These are phyloP conservation scores for Eugnorisma glareosa DNA, from an alignment of 2,888 invertebrate species.

Conservation along the genomic window DNA sequence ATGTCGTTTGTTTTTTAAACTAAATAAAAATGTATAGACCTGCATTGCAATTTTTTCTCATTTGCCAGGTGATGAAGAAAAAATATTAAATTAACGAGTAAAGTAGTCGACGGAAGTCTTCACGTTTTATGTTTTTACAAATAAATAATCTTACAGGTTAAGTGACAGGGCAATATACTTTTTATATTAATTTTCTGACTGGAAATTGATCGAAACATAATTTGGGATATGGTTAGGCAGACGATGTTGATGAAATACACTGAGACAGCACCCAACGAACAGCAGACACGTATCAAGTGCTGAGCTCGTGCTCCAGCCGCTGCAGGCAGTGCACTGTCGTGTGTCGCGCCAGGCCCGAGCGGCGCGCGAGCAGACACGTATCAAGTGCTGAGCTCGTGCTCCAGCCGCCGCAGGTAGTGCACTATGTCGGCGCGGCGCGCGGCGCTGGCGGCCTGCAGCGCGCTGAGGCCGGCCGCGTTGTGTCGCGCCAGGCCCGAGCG, in stretches of 20 bases:
- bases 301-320: constrained; percentile 53
- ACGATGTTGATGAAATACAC: not conserved
- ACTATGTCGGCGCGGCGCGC: too few relatives aligned
- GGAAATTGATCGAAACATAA: not conserved
- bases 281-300: not conserved
- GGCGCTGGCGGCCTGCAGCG: too few relatives aligned
- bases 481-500: too few relatives aligned
- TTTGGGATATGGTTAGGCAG: not conserved
- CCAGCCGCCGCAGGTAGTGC: too few relatives aligned
- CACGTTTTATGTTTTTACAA: not conserved
- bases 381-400: too few relatives aligned
- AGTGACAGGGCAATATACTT: not conserved
- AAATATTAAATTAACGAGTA: too few relatives aligned
- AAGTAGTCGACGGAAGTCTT: not conserved
- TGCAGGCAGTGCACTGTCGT: constrained; percentile 77
- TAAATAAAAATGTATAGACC: too few relatives aligned
- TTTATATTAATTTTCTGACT: not conserved
- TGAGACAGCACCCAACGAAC: not conserved
- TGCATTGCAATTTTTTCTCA: too few relatives aligned
- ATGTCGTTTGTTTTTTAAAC: not conserved
- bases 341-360: too few relatives aligned
- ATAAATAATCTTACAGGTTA: not conserved
- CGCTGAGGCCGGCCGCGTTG: too few relatives aligned
- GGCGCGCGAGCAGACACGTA: too few relatives aligned
- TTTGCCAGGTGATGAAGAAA: too few relatives aligned